These are phyloP conservation scores for Neofelis nebulosa DNA, from an alignment of 2,113 vertebrate genomes.

Conservation along the genomic window DNA sequence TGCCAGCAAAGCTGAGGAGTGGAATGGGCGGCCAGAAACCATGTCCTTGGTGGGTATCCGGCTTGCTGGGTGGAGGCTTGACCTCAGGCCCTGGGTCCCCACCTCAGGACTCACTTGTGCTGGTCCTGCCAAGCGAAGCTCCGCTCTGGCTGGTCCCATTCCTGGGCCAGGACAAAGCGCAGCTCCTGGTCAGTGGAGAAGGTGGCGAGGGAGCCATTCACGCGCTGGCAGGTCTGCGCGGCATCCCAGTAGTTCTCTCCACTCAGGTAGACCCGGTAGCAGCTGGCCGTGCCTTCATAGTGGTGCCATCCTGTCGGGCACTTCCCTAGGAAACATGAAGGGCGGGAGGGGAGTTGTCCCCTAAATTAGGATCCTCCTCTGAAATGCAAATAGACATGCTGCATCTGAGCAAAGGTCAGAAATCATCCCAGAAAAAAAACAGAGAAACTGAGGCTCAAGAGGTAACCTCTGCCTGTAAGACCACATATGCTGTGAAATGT, in stretches of 20 bases:
- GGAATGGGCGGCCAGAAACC: neutral
- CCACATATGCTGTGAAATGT: neutral
- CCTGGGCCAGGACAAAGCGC: slow-evolving; percentile 95
- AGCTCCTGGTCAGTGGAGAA: slow-evolving; percentile 97
- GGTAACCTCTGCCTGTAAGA: neutral
- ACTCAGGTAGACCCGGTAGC: slow-evolving; percentile 95
- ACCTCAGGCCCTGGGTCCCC: no score
- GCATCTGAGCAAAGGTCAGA: neutral
- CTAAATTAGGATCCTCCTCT: slow-evolving; percentile 83
- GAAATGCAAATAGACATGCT: neutral
- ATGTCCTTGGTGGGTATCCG: neutral
- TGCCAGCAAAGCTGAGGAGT: neutral
- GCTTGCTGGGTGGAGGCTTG: accelerated
- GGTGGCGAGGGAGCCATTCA: slow-evolving; percentile 95
- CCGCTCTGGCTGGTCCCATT: slow-evolving; percentile 95
- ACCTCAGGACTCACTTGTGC: slow-evolving; percentile 89
- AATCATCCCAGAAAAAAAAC: neutral
- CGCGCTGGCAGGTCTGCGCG: slow-evolving; percentile 95
- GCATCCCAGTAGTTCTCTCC: slow-evolving; percentile 99
- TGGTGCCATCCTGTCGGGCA: slow-evolving; percentile 98
- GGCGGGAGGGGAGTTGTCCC: slow-evolving; percentile 81
- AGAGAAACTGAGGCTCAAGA: neutral
- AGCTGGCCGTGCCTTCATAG: slow-evolving; percentile 98
- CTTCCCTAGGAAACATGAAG: slow-evolving; percentile 94
- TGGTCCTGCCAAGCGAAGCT: slow-evolving; percentile 92